phyloP scores from a whole-genome alignment of 1,140 invertebrate species.

The Bombus affinis region DNA sequence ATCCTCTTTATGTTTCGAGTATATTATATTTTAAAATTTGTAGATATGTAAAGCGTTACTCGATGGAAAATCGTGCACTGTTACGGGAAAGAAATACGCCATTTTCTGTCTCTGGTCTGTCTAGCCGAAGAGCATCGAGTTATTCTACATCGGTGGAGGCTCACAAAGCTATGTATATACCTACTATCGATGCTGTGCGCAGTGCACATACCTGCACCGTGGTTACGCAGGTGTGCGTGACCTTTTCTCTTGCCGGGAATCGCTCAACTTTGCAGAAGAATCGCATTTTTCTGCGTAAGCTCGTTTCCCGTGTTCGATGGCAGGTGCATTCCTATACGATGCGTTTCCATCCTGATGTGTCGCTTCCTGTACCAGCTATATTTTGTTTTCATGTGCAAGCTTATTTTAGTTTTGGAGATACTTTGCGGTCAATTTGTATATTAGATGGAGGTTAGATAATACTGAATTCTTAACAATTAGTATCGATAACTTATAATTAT shows the following conservation, averaged over 20 bases:
- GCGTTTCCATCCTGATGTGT: not conserved
- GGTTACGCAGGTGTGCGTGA: constrained; percentile 47
- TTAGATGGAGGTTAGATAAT: not conserved
- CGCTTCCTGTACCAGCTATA: not conserved
- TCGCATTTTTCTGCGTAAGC: constrained; percentile 24
- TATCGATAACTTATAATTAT: not conserved
- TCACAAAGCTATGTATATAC: not conserved
- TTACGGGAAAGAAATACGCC: not conserved
- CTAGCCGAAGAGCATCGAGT: constrained; percentile 56
- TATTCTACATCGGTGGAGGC: constrained; percentile 42
- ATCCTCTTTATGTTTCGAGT: not conserved
- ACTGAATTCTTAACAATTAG: not conserved
- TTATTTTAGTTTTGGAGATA: not conserved
- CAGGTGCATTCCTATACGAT: not conserved
- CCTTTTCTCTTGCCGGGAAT: constrained; percentile 42
- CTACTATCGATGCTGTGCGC: not conserved
- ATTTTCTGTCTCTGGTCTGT: constrained; percentile 65
- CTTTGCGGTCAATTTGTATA: not conserved
- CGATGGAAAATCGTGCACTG: not conserved
- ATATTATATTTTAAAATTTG: not conserved
- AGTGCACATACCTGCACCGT: not conserved
- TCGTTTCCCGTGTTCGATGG: not conserved
- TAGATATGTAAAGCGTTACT: not conserved
- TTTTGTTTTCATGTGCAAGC: not conserved
- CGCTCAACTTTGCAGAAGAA: constrained; percentile 19